Evolutionary conservation across 2,113 vertebrate species (phyloP).

Genomic region (Delphinapterus leucas): DNA sequence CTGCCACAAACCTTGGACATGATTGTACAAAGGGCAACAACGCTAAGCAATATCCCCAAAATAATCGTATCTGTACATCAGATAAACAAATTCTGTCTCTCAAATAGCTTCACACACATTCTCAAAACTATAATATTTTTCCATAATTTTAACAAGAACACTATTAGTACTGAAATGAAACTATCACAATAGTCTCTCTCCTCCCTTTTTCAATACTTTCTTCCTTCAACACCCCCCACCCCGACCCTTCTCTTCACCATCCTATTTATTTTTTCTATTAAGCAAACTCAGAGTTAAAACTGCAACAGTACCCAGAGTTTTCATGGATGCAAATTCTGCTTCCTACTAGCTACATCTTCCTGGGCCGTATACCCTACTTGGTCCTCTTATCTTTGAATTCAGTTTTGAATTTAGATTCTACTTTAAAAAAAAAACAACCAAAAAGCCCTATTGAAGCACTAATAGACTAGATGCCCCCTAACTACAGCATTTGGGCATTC

Average conservation of each 20-base stretch:
- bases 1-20: neutral
- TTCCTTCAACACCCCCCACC: neutral
- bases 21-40: neutral
- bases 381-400: slow-evolving; percentile 21
- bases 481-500: neutral
- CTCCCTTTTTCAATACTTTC: neutral
- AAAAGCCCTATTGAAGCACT: neutral
- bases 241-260: neutral
- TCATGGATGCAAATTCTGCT: neutral
- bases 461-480: neutral
- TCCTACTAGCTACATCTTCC: neutral
- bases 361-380: neutral
- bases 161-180: slow-evolving; percentile 35
- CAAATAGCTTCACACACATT: neutral
- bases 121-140: slow-evolving; percentile 1
- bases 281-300: neutral
- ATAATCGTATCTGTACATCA: neutral
- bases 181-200: neutral
- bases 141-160: neutral
- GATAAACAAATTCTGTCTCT: neutral
- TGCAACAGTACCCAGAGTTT: neutral
- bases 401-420: neutral
- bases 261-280: neutral
- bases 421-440: neutral
- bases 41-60: neutral